Percentiles rank a stretch among this genome's conserved stretches.
These are phyloP conservation scores for Pseudomyrmex flavicornis DNA, from an alignment of 1,140 invertebrate genomes.

Conservation along the genomic window DNA sequence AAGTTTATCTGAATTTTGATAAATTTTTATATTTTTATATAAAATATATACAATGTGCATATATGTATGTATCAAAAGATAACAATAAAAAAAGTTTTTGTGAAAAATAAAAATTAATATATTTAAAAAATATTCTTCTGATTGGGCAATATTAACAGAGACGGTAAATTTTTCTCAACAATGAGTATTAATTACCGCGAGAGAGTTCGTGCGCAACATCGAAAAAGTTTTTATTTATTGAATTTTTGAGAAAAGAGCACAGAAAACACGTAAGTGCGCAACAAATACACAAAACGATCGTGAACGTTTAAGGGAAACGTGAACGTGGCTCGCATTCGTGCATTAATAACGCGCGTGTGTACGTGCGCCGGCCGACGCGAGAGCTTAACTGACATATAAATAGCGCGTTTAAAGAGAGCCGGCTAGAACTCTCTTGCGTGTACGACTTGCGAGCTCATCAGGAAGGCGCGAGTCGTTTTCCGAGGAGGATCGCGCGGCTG, in stretches of 20 bases:
- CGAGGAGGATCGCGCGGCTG: constrained; percentile 62
- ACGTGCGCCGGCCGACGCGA: constrained; percentile 65
- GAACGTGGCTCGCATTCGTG: constrained; percentile 45
- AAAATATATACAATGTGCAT: neutral
- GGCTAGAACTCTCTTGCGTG: constrained; percentile 74
- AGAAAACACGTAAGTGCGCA: neutral
- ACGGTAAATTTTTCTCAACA: too few species aligned
- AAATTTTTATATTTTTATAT: neutral
- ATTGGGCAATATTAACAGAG: too few species aligned
- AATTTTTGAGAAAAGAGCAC: neutral
- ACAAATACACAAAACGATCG: neutral
- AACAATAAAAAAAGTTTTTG: too few species aligned
- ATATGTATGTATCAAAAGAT: too few species aligned
- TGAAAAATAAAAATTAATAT: too few species aligned
- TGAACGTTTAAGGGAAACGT: constrained; percentile 52
- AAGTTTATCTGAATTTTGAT: constrained; percentile 3
- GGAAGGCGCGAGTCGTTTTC: constrained; percentile 73
- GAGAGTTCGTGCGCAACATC: too few species aligned
- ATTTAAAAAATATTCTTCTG: too few species aligned
- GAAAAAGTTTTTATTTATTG: too few species aligned
- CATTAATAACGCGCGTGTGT: constrained; percentile 70
- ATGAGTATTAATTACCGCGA: too few species aligned
- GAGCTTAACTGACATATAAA: constrained; percentile 80
- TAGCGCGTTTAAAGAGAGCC: constrained; percentile 80
- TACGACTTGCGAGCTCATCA: constrained; percentile 71